Conservation (phyloP, 2,888 invertebrate species). For the Neoaliturus tenellus region DNA sequence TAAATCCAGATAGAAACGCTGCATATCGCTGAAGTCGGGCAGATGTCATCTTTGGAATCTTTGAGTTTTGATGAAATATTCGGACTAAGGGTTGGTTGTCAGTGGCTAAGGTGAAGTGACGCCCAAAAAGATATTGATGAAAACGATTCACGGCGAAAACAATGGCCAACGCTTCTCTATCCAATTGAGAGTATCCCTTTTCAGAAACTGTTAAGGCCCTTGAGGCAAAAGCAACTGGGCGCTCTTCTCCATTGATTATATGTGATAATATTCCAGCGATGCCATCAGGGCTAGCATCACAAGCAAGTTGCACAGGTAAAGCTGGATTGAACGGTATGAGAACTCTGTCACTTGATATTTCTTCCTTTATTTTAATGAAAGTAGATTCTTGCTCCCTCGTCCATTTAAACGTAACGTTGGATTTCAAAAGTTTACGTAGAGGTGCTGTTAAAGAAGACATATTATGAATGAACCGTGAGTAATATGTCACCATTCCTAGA, state of each 20-base stretch:
- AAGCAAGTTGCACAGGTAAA: constrained; percentile 60
- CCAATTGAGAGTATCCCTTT: constrained; percentile 59
- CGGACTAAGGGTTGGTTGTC: constrained; percentile 56
- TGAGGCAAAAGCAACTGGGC: constrained; percentile 61
- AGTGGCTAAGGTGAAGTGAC: constrained; percentile 47
- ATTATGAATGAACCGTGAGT: too few relatives aligned
- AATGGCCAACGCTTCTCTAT: constrained; percentile 61
- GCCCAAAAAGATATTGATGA: constrained; percentile 3
- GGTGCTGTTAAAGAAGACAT: too few relatives aligned
- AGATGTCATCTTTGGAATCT: constrained; percentile 56
- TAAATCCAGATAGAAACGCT: constrained; percentile 41
- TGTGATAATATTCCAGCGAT: constrained; percentile 59
- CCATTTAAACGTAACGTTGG: too few relatives aligned
- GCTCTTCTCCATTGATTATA: constrained; percentile 53
- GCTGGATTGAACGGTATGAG: constrained; percentile 63
- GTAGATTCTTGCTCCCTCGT: too few relatives aligned
- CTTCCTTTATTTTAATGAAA: too few relatives aligned
- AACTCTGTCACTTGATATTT: too few relatives aligned
- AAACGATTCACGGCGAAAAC: constrained; percentile 33
- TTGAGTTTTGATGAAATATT: constrained; percentile 55
- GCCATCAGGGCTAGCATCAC: constrained; percentile 61
- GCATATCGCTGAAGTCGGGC: constrained; percentile 53
- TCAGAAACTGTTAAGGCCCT: constrained; percentile 67
- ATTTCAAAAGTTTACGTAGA: too few relatives aligned
- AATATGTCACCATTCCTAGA: too few relatives aligned